These are phyloP conservation scores for Coboldia fuscipes DNA, from an alignment of 1,140 invertebrate species.

Conservation along the genomic window DNA sequence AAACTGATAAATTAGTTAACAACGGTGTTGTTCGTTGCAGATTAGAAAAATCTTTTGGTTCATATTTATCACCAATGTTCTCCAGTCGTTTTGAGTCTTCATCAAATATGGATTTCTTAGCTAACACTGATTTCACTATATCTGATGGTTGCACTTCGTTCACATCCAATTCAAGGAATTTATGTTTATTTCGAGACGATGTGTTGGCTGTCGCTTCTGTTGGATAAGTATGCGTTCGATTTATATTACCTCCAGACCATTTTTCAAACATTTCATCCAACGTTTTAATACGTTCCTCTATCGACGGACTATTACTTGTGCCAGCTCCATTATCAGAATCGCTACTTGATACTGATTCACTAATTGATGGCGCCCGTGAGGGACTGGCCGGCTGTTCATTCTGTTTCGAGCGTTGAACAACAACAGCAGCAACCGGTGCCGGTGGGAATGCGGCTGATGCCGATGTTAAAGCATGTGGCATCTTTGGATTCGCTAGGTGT, in stretches of 20 bases:
- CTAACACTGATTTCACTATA: slow-evolving; percentile 77
- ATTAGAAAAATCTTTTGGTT: slow-evolving; percentile 25
- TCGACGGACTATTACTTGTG: slow-evolving; percentile 33
- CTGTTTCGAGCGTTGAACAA: slow-evolving; percentile 9
- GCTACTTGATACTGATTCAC: slow-evolving; percentile 30
- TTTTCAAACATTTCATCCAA: slow-evolving; percentile 85
- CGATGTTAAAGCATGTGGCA: no score
- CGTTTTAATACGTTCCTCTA: slow-evolving; percentile 70
- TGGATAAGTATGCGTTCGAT: slow-evolving; percentile 22
- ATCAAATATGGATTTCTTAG: slow-evolving; percentile 85
- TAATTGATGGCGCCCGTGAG: slow-evolving; percentile 32
- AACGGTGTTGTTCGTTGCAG: slow-evolving; percentile 4
- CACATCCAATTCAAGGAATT: slow-evolving; percentile 48
- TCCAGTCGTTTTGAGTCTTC: slow-evolving; percentile 86
- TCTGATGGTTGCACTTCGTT: slow-evolving; percentile 75
- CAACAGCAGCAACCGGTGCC: neutral
- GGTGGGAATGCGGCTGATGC: slow-evolving; percentile 1
- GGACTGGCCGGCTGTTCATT: slow-evolving; percentile 23
- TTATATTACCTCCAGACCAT: slow-evolving; percentile 55
- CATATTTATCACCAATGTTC: slow-evolving; percentile 70
- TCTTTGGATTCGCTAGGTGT: no score
- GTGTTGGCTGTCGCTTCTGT: slow-evolving; percentile 32
- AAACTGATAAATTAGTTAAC: slow-evolving; percentile 5
- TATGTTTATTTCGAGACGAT: slow-evolving; percentile 32
- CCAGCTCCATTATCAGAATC: slow-evolving; percentile 31